phyloP scores from a whole-genome alignment of 2,888 invertebrate genomes.

The Brachycybe producta region DNA sequence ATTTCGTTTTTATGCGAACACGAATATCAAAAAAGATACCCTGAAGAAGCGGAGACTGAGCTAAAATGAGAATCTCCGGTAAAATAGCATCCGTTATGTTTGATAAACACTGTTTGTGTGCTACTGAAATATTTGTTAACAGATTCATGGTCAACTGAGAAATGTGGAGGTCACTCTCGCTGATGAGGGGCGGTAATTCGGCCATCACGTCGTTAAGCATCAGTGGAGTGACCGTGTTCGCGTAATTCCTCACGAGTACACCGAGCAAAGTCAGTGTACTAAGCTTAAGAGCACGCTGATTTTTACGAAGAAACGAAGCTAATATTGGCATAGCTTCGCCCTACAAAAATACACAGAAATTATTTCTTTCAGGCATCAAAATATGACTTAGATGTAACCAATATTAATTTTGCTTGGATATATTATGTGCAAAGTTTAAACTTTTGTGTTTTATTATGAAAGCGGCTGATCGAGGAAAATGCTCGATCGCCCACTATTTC shows the following conservation, averaged over 20 bases:
- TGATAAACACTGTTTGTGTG: constrained; percentile 63
- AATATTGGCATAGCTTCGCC: constrained; percentile 80
- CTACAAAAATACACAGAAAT: constrained; percentile 38
- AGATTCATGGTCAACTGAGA: constrained; percentile 77
- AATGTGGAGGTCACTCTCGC: constrained; percentile 90
- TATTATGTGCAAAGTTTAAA: too few relatives aligned
- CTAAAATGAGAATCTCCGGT: constrained; percentile 70
- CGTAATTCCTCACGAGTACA: constrained; percentile 78
- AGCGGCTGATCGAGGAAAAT: too few relatives aligned
- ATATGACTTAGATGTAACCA: too few relatives aligned
- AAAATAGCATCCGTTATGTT: constrained; percentile 53
- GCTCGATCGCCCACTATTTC: too few relatives aligned
- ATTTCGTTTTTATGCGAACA: too few relatives aligned
- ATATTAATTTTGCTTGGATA: too few relatives aligned
- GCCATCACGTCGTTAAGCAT: constrained; percentile 65
- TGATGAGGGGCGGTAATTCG: constrained; percentile 80
- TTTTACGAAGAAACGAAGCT: constrained; percentile 88
- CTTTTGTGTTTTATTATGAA: too few relatives aligned
- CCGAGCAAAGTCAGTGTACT: constrained; percentile 79
- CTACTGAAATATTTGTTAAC: constrained; percentile 64
- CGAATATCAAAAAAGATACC: constrained; percentile 41
- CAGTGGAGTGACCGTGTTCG: constrained; percentile 52
- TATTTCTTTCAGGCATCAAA: too few relatives aligned
- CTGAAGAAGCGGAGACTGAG: constrained; percentile 82
- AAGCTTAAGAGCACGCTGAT: constrained; percentile 85